These are phyloP conservation scores for Gnathonemus longibarbis DNA, from an alignment of 2,113 vertebrate species.

Conservation along the genomic window DNA sequence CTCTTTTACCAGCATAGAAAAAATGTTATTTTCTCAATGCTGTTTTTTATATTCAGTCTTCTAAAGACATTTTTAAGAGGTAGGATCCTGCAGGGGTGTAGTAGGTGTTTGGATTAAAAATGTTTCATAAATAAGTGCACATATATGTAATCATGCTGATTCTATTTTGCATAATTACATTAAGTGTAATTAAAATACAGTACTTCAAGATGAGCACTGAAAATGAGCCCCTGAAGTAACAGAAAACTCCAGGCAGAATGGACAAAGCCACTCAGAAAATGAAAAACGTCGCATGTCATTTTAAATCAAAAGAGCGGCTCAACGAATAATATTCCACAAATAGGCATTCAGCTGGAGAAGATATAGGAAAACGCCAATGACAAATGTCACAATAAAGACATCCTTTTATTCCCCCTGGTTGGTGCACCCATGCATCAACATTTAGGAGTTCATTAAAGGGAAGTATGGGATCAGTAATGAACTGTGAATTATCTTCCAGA, in stretches of 20 bases:
- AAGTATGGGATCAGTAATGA: neutral
- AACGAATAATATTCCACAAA: neutral
- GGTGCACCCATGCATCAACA: neutral
- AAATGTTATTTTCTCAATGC: neutral
- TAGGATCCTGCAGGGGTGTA: neutral
- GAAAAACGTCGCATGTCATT: neutral
- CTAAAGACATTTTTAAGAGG: neutral
- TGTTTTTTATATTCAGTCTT: neutral
- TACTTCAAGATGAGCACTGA: neutral
- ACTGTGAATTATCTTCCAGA: neutral
- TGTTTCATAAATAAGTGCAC: neutral
- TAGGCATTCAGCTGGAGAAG: neutral
- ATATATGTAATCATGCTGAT: neutral
- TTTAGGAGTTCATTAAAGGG: neutral
- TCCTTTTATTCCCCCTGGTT: neutral
- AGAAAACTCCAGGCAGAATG: neutral
- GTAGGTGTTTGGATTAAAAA: neutral
- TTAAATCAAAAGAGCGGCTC: neutral
- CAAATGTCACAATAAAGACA: conserved; percentile 1
- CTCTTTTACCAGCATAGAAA: neutral
- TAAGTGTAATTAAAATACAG: neutral
- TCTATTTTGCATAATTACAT: neutral
- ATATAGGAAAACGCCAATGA: neutral
- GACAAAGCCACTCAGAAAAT: neutral
- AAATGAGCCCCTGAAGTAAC: neutral